Base-by-base conservation (phyloP, 2,797 vertebrate species). In the Hybognathus amarus region DNA sequence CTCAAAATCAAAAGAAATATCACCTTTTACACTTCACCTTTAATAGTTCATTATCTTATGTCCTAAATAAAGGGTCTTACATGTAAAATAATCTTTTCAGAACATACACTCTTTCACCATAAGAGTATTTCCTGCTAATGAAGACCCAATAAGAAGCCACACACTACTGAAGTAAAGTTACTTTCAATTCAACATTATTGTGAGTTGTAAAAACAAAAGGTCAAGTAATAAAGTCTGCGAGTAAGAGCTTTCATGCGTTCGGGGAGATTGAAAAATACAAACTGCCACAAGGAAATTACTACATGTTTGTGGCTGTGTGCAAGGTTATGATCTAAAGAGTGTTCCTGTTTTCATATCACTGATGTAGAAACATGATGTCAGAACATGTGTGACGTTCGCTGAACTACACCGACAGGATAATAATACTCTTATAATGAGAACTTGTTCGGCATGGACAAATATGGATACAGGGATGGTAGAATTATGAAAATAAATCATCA, bases 301-400 rank as follows among this genome's bases (percentile, higher is more conserved):
- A 22, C 45, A 42, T 3, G 10, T 13, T 11, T 66, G 45, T 10
- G 30, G 30, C 40, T 50, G 40, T 11, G 52, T 17, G 42, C 47
- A 7, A 10, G 40, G 27, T 30, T 8, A 3, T 33, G 5, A 22
- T 24, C 30, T 24, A 40, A 54, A 40, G 33, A 2, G 27, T 0
- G 30, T 67, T 79, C 63, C 71, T 52, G 50, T 38, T 75, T 75
- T 54, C 71, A 10, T 54, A 5, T 52, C 1, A 79, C 27, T 66
- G 61, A 50, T 3, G 10, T 9, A 33, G 47, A 50, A 74, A 70
- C 64, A 38, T 38, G 17, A 56, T 9, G 52, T 56, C 22, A 12
- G n/a, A 59, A 59, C 50, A 2, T 7, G 7, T 7, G 47, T 52
- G 50, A 52, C 17, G 2, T 6, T 50, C 17, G 17, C 45, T 47